Base-by-base conservation (phyloP, 2,113 vertebrate genomes). In the Phyllostomus hastatus region DNA sequence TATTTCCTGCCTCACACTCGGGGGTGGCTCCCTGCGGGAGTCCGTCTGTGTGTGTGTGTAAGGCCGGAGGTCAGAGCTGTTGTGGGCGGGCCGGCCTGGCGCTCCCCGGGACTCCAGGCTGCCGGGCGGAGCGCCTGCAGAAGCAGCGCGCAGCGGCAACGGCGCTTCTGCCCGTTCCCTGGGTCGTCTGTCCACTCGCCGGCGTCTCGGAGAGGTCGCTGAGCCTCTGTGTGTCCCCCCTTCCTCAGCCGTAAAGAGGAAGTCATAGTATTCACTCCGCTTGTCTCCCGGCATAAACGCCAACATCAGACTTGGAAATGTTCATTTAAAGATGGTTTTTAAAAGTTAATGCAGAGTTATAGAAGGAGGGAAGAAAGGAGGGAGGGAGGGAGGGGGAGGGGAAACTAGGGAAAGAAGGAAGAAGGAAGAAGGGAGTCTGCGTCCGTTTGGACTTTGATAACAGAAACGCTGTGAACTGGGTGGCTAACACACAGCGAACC, bases 31-130 rank as follows among this genome's bases (percentile, higher is more conserved):
- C n/a, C 11, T 12, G 9, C 41, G 7, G 46, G 64, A 33, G 7
- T 28, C 3, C 4, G 0, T 73, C 54, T 57, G 57, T 50, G 22
- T 19, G 43, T 48, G 0, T 7, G 4, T 48, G 0, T 7, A 4
- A 9, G 69, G 41, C 17, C 9, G 7, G 16, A 28, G 33, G 69
- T 50, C 0, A 20, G 38, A 31, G 9, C 24, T 67, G 5, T 59
- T 31, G 4, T 7, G 14, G 17, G 41, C 28, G n/a, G 54, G 12
- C 1, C 6, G 16, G 15, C 11, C 17, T 9, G 0, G 12, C 9
- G 19, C n/a, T 76, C 67, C 80, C n/a, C 22, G 31, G 20, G 26
- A 19, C 54, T 57, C 54, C 31, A 2, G 3, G 31, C 19, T 26
- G 26, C 4, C 4, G 35, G 72, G 24, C 5, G 43, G 10, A 12